These are phyloP conservation scores for Tolypeutes matacus DNA, from an alignment of 2,797 vertebrate genomes.

Conservation along the genomic window DNA sequence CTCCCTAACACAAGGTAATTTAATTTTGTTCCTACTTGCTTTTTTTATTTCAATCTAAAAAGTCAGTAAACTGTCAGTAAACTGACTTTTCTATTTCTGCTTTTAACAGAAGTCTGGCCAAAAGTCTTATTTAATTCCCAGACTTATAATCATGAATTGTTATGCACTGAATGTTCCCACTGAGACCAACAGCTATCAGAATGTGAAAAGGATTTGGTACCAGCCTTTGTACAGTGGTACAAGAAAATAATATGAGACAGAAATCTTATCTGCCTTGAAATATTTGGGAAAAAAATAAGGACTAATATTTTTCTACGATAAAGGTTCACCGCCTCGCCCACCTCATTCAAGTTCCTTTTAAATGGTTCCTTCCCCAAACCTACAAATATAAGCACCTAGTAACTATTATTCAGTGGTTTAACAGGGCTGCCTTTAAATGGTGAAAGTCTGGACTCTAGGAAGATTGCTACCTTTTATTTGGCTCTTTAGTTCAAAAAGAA, in stretches of 20 bases:
- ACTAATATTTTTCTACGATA: conserved; percentile 42
- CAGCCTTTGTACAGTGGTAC: not conserved
- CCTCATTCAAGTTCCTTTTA: conserved; percentile 31
- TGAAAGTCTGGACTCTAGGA: conserved; percentile 1
- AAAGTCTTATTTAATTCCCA: conserved; percentile 37
- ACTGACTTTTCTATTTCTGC: not conserved
- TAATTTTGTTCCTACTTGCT: too few species aligned
- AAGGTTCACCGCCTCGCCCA: not conserved
- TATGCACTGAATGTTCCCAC: conserved; percentile 27
- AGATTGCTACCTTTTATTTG: conserved; percentile 64
- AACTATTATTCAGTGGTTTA: conserved; percentile 47
- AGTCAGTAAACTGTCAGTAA: too few species aligned
- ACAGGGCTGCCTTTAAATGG: conserved; percentile 29
- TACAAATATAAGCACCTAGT: conserved; percentile 36
- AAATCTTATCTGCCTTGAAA: conserved; percentile 43
- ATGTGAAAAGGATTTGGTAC: conserved; percentile 48
- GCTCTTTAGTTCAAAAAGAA: conserved; percentile 47
- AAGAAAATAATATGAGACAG: conserved; percentile 49
- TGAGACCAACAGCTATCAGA: conserved; percentile 58
- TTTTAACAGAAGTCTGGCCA: not conserved
- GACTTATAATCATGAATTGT: conserved; percentile 29
- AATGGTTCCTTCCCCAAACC: not conserved
- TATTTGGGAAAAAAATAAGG: conserved; percentile 48
- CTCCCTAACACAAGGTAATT: too few species aligned
- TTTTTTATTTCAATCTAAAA: conserved; percentile 50